Percentiles rank a stretch among this genome's conserved stretches.
Conservation (phyloP, 1,140 invertebrate genomes). For the Diuraphis noxia region DNA sequence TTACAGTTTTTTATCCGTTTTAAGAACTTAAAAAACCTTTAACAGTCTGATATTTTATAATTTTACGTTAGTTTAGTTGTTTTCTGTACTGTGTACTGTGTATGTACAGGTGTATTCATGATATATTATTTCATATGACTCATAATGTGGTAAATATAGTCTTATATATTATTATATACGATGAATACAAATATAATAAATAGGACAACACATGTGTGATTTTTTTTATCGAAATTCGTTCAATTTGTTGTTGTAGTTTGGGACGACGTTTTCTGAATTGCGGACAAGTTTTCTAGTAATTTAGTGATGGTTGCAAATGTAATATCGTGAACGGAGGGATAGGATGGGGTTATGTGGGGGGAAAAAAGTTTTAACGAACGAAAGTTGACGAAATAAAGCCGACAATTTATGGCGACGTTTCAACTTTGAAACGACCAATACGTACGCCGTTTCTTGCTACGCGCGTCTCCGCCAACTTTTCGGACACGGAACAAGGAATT, state of each 20-base stretch:
- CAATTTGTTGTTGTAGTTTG: background rate
- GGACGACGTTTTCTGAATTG: background rate
- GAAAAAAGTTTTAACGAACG: slow-evolving; percentile 51
- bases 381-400: slow-evolving; percentile 53
- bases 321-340: background rate
- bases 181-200: background rate
- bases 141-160: background rate
- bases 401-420: slow-evolving; percentile 50
- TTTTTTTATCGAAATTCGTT: background rate
- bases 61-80: background rate
- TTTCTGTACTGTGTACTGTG: no score
- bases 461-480: slow-evolving; percentile 34
- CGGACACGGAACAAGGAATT: slow-evolving; percentile 45
- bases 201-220: background rate
- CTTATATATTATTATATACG: background rate
- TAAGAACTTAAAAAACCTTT: background rate
- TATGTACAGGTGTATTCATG: background rate
- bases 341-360: background rate
- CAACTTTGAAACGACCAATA: slow-evolving; percentile 46
- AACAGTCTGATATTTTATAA: background rate
- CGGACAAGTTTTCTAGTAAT: slow-evolving; percentile 36
- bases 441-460: slow-evolving; percentile 16
- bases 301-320: slow-evolving; percentile 19
- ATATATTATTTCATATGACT: background rate
- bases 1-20: background rate